Evolutionary conservation across 2,888 invertebrate genomes (phyloP).

Genomic region (Gibbula magus): DNA sequence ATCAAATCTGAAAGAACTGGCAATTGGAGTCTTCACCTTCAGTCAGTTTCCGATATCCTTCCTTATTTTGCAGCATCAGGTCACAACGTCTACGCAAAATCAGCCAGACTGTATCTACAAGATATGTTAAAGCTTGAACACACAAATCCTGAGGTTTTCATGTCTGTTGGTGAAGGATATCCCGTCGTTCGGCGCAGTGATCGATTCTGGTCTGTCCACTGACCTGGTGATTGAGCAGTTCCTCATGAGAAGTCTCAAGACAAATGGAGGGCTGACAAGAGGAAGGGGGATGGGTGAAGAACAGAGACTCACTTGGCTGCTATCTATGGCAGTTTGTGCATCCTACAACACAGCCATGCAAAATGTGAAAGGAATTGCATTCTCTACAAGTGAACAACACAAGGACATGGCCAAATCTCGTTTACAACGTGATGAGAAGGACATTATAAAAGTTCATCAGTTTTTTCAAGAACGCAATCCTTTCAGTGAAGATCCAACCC

Average conservation of each 20-base stretch:
- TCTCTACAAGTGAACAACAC: neutral
- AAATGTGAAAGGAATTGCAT: neutral
- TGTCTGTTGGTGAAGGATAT: conserved; percentile 26
- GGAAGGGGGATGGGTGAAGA: conserved; percentile 44
- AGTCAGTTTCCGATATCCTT: conserved; percentile 40
- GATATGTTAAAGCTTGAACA: conserved; percentile 33
- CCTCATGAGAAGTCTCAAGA: conserved; percentile 52
- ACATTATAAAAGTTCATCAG: conserved; percentile 32
- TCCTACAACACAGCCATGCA: conserved; percentile 28
- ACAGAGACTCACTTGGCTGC: conserved; percentile 36
- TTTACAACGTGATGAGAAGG: conserved; percentile 37
- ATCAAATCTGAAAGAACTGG: conserved; percentile 47
- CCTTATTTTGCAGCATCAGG: conserved; percentile 55
- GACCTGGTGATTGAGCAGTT: conserved; percentile 57
- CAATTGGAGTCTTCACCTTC: conserved; percentile 43
- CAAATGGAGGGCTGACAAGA: conserved; percentile 46
- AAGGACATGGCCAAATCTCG: conserved; percentile 34
- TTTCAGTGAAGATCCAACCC: conserved; percentile 34
- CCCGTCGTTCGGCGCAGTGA: conserved; percentile 37
- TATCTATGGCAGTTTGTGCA: conserved; percentile 41
- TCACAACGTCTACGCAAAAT: conserved; percentile 58
- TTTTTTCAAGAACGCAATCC: conserved; percentile 44
- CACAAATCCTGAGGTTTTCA: conserved; percentile 34
- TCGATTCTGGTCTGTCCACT: conserved; percentile 50
- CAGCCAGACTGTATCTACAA: conserved; percentile 40